Conservation (phyloP, 2,113 vertebrate genomes). For the Aepyceros melampus region DNA sequence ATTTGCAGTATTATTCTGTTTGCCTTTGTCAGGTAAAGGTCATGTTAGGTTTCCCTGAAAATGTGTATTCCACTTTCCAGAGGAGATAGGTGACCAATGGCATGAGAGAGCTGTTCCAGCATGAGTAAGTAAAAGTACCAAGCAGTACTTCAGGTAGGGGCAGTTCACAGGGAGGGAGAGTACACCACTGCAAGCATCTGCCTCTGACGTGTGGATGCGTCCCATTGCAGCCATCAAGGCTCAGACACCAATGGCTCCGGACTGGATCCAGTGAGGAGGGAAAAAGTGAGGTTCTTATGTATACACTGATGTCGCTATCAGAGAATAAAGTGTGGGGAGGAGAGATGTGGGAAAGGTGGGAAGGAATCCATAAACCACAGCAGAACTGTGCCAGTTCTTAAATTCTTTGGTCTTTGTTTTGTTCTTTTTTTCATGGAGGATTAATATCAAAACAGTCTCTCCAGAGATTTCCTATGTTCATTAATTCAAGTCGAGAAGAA, state of each 20-base stretch:
- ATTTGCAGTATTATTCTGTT: neutral
- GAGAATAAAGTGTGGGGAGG: neutral
- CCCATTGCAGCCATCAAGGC: neutral
- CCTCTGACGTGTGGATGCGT: rapidly evolving
- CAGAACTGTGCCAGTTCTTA: neutral
- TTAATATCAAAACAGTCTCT: neutral
- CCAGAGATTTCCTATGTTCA: neutral
- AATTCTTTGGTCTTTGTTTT: neutral
- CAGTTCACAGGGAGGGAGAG: neutral
- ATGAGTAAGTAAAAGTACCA: neutral
- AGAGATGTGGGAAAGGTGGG: neutral
- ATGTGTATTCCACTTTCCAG: neutral
- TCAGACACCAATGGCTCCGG: neutral
- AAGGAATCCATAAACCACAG: neutral
- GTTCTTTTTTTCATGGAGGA: neutral
- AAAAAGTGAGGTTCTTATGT: neutral
- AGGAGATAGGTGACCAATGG: neutral
- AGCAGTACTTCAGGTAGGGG: neutral
- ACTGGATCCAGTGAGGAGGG: neutral
- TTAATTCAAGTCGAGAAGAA: neutral
- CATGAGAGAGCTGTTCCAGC: neutral
- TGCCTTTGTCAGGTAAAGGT: neutral
- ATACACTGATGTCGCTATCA: rapidly evolving
- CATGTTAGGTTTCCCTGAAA: neutral
- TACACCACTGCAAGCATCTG: neutral